Evolutionary conservation across 2,113 vertebrate genomes (phyloP).

Genomic region (Takifugu flavidus): DNA sequence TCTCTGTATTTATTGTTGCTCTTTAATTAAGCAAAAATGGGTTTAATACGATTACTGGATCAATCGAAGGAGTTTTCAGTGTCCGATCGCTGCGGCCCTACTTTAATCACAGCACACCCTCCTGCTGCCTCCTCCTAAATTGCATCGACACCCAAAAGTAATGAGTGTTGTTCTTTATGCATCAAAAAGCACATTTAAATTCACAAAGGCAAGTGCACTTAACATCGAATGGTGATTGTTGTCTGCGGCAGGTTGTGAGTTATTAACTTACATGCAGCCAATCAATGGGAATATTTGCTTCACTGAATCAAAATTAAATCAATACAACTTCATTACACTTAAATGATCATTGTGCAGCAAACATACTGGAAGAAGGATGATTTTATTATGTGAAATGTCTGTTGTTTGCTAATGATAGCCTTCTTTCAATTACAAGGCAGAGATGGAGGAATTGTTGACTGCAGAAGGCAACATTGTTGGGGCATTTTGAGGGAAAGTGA

Average conservation of each 20-base stretch:
- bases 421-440: constrained; percentile 38
- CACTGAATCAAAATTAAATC: constrained; percentile 37
- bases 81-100: no score
- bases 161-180: no score
- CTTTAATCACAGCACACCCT: constrained; percentile 37
- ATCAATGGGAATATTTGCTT: constrained; percentile 35
- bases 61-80: no score
- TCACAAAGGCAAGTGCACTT: not conserved
- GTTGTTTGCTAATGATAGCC: constrained; percentile 33
- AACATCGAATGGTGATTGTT: constrained; percentile 8
- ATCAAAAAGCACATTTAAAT: no score
- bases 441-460: constrained; percentile 39
- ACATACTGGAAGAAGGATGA: constrained; percentile 10
- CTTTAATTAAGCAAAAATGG: no score
- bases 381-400: constrained; percentile 31
- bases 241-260: constrained; percentile 6
- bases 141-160: constrained; percentile 2
- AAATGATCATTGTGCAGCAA: constrained; percentile 34
- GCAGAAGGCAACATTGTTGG: constrained; percentile 42
- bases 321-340: constrained; percentile 27
- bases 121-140: constrained; percentile 8
- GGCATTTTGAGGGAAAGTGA: constrained; percentile 38
- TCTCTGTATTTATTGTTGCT: no score
- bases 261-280: constrained; percentile 23
- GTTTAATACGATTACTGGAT: no score